Percentiles rank a stretch among this genome's conserved stretches.
Evolutionary conservation across 2,888 invertebrate genomes (phyloP).

Genomic region (Dyspetes luteomarginatus): DNA sequence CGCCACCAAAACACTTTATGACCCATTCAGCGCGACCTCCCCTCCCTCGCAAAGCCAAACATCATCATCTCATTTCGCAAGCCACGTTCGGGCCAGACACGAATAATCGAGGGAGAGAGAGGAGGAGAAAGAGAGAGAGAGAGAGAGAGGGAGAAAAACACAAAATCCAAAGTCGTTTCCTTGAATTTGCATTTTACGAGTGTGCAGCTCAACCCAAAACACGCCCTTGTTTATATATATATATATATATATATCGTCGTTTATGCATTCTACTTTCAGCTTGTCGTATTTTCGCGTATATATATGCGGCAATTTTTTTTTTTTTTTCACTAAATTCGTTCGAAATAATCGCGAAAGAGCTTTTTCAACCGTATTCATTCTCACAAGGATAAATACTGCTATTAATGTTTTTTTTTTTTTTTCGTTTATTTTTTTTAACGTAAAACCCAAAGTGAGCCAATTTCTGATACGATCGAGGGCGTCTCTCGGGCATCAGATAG

Average conservation of each 20-base stretch:
- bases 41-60: slow-evolving; percentile 43
- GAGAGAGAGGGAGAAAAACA: slow-evolving; percentile 26
- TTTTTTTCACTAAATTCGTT: slow-evolving; percentile 25
- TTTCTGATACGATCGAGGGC: slow-evolving; percentile 52
- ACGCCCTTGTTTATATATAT: slow-evolving; percentile 29
- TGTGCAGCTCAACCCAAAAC: slow-evolving; percentile 63
- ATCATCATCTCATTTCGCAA: slow-evolving; percentile 58
- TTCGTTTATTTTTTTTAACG: neutral
- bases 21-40: slow-evolving; percentile 56
- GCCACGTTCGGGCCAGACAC: slow-evolving; percentile 63
- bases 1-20: slow-evolving; percentile 58
- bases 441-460: slow-evolving; percentile 24
- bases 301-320: too few species aligned
- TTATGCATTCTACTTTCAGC: slow-evolving; percentile 19
- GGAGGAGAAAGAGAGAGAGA: slow-evolving; percentile 31
- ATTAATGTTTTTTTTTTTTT: slow-evolving; percentile 28
- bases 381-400: slow-evolving; percentile 42
- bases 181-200: slow-evolving; percentile 72
- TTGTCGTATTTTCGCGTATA: slow-evolving; percentile 19
- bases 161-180: slow-evolving; percentile 61
- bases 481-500: too few species aligned
- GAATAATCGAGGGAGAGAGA: slow-evolving; percentile 18
- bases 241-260: slow-evolving; percentile 5
- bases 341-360: slow-evolving; percentile 23
- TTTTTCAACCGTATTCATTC: slow-evolving; percentile 33